Conservation (phyloP, 2,888 invertebrate genomes). For the Exephanes ischioxanthus region DNA sequence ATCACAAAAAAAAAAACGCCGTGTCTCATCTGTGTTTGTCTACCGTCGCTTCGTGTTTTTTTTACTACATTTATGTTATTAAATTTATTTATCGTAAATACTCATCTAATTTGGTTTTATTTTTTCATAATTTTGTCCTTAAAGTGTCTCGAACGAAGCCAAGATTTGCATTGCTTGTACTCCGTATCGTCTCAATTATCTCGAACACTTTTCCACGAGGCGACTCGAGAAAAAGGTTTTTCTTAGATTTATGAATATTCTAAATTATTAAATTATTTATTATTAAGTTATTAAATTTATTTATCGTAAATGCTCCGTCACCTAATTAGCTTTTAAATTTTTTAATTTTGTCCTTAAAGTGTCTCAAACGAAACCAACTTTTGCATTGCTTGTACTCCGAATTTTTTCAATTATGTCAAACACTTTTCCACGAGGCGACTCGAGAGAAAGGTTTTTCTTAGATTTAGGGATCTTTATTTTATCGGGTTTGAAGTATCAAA, state of each 20-base stretch:
- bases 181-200: not conserved
- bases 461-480: not conserved
- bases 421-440: not conserved
- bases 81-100: constrained; percentile 6
- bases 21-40: constrained; percentile 80
- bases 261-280: too few species aligned
- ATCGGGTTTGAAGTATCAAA: not conserved
- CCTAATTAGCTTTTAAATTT: not conserved
- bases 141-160: constrained; percentile 12
- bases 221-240: not conserved
- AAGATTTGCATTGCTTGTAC: constrained; percentile 8
- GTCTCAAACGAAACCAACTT: constrained; percentile 1
- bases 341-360: constrained; percentile 21
- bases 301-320: constrained; percentile 9
- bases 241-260: not conserved
- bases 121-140: constrained; percentile 26
- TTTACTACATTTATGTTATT: constrained; percentile 30
- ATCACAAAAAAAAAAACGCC: constrained; percentile 65
- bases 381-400: not conserved
- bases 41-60: constrained; percentile 64
- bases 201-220: not conserved
- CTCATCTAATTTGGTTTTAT: not conserved
- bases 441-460: constrained; percentile 1
- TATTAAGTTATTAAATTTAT: constrained; percentile 27
- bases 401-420: not conserved